phyloP scores from a whole-genome alignment of 2,113 vertebrate genomes.

The Oenanthe melanoleuca region DNA sequence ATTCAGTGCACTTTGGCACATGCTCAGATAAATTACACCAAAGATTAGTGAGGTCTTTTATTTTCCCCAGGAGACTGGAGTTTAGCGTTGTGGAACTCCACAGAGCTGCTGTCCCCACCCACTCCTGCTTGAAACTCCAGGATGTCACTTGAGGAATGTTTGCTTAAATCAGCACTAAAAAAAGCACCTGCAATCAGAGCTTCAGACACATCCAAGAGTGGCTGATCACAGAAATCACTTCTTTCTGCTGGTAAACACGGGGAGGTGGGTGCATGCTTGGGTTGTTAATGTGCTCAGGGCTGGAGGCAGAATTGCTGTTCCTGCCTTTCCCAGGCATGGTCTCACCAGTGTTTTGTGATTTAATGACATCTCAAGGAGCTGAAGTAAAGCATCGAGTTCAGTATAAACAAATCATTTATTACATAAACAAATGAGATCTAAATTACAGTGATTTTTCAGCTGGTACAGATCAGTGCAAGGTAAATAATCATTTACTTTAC shows the following conservation, averaged over 20 bases:
- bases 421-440: slow-evolving; percentile 44
- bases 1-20: slow-evolving; percentile 47
- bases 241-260: not conserved
- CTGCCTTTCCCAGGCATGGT: not conserved
- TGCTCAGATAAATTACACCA: slow-evolving; percentile 40
- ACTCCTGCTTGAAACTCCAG: not conserved
- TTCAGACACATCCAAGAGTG: not conserved
- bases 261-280: not conserved
- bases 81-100: slow-evolving; percentile 21
- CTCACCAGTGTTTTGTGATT: slow-evolving; percentile 26
- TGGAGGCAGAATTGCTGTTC: not conserved
- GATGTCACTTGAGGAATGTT: not conserved
- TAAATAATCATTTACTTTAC: not conserved
- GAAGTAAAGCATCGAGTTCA: slow-evolving; percentile 13
- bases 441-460: slow-evolving; percentile 47
- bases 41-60: slow-evolving; percentile 31
- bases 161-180: not conserved
- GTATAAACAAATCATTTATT: slow-evolving; percentile 52
- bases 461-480: not conserved
- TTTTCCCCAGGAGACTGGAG: slow-evolving; percentile 11
- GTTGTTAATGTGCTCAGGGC: not conserved
- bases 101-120: not conserved
- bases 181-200: not conserved
- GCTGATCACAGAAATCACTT: not conserved
- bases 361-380: slow-evolving; percentile 41